Base-by-base conservation (phyloP, 2,888 invertebrate species). In the Ecdyonurus torrentis region DNA sequence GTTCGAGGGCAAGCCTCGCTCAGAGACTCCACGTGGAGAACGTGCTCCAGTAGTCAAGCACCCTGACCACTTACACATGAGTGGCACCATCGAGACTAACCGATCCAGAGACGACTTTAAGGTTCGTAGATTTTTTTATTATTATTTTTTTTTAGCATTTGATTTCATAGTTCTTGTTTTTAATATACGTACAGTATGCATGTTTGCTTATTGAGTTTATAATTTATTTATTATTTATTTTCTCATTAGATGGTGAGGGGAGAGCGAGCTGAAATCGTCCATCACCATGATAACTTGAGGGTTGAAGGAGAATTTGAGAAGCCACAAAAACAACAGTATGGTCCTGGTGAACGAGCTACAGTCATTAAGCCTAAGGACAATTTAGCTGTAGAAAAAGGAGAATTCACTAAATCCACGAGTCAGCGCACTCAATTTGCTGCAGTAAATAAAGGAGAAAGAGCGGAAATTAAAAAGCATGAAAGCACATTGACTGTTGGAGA, bases 1-100 rank as follows among this genome's bases (percentile, higher is more conserved):
- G 55, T 55, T 37, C 15, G 37, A 5, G 5, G 7, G 7, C 15
- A 15, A 15, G 5, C n/a, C 22, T 20, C 50, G 10, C 18, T 18
- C 7, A 50, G 50, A 50, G 10, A 50, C 7, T 18, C 18, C 18
- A 5, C 60, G 5, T 19, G 23, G 59, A 19, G 59, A 65, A 60
- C 5, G 59, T 5, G 59, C 66, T 62, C 59, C 66, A 65, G 52
- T 61, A 10, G 66, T 65, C 55, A 67, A 81, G 25, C 76, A 85
- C 72, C 83, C 84, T 71, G 87, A 88, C 72, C 84, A 88, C 71
- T 77, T 89, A 60, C 83, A 82, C 63, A 79, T 83, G 69, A 87
- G 87, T 71, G 87, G 87, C n/a, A 84, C 80, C 1, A 82, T 82
- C 68, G 72, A 60, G 1, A 19, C 7, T n/a, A n/a, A n/a, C n/a